Evolutionary conservation across 2,888 invertebrate genomes (phyloP).

Genomic region (Troides aeacus): DNA sequence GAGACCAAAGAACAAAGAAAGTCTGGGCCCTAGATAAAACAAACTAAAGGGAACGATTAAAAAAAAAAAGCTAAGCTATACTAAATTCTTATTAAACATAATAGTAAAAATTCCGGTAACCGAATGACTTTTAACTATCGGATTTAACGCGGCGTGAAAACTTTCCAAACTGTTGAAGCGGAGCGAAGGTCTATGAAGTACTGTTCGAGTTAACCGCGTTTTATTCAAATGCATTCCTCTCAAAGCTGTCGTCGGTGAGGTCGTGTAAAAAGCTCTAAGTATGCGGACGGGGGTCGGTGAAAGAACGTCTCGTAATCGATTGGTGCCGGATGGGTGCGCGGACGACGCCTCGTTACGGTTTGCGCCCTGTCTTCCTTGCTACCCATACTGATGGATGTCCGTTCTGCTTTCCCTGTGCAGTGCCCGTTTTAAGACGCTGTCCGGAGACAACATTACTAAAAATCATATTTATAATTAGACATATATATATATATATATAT

Average conservation of each 20-base stretch:
- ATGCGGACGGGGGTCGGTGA: constrained; percentile 58
- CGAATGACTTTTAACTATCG: constrained; percentile 26
- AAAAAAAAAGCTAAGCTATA: not conserved
- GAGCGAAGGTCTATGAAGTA: constrained; percentile 10
- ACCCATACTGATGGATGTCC: constrained; percentile 20
- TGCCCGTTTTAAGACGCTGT: not conserved
- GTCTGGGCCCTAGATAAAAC: too few species aligned
- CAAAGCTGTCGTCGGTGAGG: constrained; percentile 14
- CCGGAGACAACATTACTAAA: not conserved
- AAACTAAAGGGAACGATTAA: too few species aligned
- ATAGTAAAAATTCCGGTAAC: not conserved
- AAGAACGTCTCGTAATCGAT: constrained; percentile 63
- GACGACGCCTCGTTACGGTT: constrained; percentile 46
- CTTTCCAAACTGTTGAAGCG: constrained; percentile 10
- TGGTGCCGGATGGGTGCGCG: constrained; percentile 60
- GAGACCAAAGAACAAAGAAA: too few species aligned
- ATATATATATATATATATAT: not conserved
- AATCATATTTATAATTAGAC: not conserved
- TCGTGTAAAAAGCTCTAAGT: constrained; percentile 49
- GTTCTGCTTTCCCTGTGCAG: constrained; percentile 21
- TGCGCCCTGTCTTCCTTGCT: constrained; percentile 32
- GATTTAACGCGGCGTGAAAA: constrained; percentile 17
- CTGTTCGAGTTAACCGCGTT: constrained; percentile 6
- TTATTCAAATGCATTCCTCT: constrained; percentile 21
- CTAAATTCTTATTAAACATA: not conserved